These are phyloP conservation scores for Anarhynchus alexandrinus DNA, from an alignment of 2,113 vertebrate species.

Conservation along the genomic window DNA sequence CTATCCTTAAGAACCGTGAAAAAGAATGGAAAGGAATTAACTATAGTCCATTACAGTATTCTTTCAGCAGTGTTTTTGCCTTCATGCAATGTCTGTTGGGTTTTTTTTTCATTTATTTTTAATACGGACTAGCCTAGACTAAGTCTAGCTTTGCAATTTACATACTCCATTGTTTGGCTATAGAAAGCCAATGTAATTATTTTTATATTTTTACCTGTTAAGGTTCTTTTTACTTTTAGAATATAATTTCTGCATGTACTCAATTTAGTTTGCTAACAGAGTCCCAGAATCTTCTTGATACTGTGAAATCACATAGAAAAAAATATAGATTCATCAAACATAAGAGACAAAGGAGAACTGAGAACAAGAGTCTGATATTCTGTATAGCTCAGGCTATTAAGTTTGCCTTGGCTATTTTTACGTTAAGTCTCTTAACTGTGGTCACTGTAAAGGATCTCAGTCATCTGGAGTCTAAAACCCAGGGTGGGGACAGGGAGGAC, in stretches of 20 bases:
- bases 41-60: background rate
- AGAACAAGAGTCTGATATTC: background rate
- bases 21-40: slow-evolving; percentile 28
- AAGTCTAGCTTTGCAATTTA: background rate
- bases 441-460: background rate
- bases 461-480: background rate
- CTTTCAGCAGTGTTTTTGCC: slow-evolving; percentile 13
- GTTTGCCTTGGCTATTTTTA: background rate
- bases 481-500: background rate
- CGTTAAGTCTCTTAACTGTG: background rate
- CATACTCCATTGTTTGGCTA: background rate
- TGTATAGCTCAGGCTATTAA: background rate
- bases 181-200: background rate
- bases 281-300: background rate
- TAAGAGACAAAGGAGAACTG: background rate
- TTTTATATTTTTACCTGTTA: background rate
- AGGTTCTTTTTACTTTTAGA: background rate
- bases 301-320: background rate
- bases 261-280: background rate
- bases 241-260: background rate
- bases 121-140: background rate
- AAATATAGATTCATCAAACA: background rate
- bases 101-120: background rate
- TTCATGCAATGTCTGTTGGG: background rate
- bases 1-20: slow-evolving; percentile 18